A percentile compares a stretch with the other conserved stretches of the same genome.
These are phyloP conservation scores for Trichacis sp. DNA, from an alignment of 2,888 invertebrate genomes.

Conservation along the genomic window DNA sequence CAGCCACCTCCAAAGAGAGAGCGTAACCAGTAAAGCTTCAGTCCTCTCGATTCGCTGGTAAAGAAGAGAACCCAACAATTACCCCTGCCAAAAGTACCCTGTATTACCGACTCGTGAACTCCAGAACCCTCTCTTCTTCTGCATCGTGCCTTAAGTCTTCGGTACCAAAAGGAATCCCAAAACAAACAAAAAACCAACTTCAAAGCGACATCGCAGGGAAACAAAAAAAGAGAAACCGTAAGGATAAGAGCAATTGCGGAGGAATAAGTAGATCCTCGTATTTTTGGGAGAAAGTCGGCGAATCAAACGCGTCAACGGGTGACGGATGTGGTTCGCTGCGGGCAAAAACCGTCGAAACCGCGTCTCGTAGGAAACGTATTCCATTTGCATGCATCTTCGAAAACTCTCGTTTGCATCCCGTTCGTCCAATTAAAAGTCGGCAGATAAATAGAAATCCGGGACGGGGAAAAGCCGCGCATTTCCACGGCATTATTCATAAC, in stretches of 20 bases:
- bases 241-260: constrained; percentile 26
- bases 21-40: too few species aligned
- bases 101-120: too few species aligned
- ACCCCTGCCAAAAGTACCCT: background rate
- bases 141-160: too few species aligned
- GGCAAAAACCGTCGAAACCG: too few species aligned
- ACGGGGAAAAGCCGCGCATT: background rate
- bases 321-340: constrained; percentile 58
- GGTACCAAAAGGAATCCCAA: constrained; percentile 5
- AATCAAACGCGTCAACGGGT: constrained; percentile 57
- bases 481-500: too few species aligned
- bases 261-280: background rate
- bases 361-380: background rate
- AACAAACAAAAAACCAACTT: constrained; percentile 16
- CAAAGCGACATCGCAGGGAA: constrained; percentile 17
- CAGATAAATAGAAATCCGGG: constrained; percentile 38
- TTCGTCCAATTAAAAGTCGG: constrained; percentile 44
- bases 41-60: too few species aligned
- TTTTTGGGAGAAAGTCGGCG: constrained; percentile 32
- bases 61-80: too few species aligned
- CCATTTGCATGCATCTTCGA: constrained; percentile 18
- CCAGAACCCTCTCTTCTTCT: too few species aligned
- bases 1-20: too few species aligned
- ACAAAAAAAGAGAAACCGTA: constrained; percentile 16
- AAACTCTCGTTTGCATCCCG: constrained; percentile 27